Evolutionary conservation across 1,140 invertebrate genomes (phyloP).

Genomic region (Drosophila murphyi): DNA sequence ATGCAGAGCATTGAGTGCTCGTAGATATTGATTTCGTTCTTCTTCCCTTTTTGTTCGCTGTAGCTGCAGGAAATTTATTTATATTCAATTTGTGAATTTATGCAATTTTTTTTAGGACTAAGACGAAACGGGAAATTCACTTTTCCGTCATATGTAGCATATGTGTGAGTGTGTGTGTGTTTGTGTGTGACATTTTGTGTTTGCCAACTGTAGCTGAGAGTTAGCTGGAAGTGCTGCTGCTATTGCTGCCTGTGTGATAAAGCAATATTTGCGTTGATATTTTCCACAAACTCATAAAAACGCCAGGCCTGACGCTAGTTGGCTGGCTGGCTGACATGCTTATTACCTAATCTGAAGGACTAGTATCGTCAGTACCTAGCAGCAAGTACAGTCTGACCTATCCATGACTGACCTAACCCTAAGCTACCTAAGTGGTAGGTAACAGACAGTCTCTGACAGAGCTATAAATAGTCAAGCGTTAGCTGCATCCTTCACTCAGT

Average conservation of each 20-base stretch:
- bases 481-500: constrained; percentile 59
- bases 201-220: constrained; percentile 26
- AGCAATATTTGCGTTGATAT: constrained; percentile 51
- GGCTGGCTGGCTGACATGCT: constrained; percentile 2
- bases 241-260: constrained; percentile 39
- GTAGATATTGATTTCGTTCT: constrained; percentile 53
- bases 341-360: constrained; percentile 70
- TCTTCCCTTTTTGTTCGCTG: constrained; percentile 41
- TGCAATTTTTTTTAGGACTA: constrained; percentile 52
- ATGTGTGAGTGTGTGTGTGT: constrained; percentile 12
- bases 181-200: constrained; percentile 12
- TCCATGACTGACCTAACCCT: neutral
- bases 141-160: constrained; percentile 43
- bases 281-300: constrained; percentile 78
- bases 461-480: constrained; percentile 38
- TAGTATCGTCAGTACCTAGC: constrained; percentile 12
- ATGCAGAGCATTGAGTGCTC: constrained; percentile 44
- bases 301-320: constrained; percentile 36
- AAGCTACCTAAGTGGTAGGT: constrained; percentile 46
- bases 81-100: constrained; percentile 80
- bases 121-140: constrained; percentile 60
- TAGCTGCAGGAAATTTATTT: constrained; percentile 79
- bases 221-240: constrained; percentile 20
- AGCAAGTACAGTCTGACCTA: constrained; percentile 30
- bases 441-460: neutral